Evolutionary conservation across 2,797 vertebrate genomes (phyloP), one percentile per base, ranked within the genome.

Genomic region (Esox lucius): DNA sequence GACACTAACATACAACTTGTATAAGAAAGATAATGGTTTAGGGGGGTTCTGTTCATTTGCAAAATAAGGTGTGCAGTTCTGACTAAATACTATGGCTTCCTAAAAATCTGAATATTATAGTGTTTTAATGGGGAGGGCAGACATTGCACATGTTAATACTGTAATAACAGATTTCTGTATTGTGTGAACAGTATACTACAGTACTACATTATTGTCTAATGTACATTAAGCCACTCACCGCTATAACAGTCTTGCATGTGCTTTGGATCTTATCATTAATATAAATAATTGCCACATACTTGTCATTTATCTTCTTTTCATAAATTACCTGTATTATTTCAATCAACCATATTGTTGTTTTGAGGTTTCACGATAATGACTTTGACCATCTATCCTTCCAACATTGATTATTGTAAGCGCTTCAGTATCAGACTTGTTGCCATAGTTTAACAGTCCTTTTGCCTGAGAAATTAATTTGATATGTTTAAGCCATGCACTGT

Each of bases 21-120:
- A 74, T 78, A n/a, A 53, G 17, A 53, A 22, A n/a, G 56, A 17
- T n/a, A n/a, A 85, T 87, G 71, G 72, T 82, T 81, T 81, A 71
- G 85, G 78, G 81, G 78, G 79, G 80, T 66, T 76, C 73, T 87
- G 85, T 84, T 75, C 67, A 80, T 81, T 86, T 76, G 67, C 11
- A 83, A 78, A 82, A 75, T 48, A 42, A 74, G 73, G 79, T 5
- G 35, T 39, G 69, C 70, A 78, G 69, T 68, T 62, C 76, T 61
- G 53, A 51, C 46, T 77, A 56, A 56, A 56, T 22, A 56, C 69
- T 71, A 48, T 70, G 59, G 39, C 46, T 24, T 74, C 80, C 75
- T 74, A 79, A 71, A 79, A 75, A 33, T 33, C 71, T 28, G 46
- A 75, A 6, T 39, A 62, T 4, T 49, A 62, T 6, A 59, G 65